phyloP scores from a whole-genome alignment of 1,140 invertebrate species.

The Drosophila pallidifrons region DNA sequence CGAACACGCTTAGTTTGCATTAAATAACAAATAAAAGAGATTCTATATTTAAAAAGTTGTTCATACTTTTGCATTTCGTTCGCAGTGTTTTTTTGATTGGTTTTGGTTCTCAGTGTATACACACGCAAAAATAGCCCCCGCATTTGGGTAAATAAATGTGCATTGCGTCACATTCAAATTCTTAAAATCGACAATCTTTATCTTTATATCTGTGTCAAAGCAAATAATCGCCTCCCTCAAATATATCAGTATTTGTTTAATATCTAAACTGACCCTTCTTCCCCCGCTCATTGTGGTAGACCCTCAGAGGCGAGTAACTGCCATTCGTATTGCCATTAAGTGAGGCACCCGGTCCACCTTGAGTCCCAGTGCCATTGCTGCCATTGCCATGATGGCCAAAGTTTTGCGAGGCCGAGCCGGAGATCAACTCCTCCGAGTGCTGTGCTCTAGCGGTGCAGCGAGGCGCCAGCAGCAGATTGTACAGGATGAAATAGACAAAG shows the following conservation, averaged over 20 bases:
- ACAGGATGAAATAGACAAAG: slow-evolving; percentile 88
- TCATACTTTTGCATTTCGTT: slow-evolving; percentile 21
- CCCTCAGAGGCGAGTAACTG: slow-evolving; percentile 90
- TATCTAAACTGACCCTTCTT: slow-evolving; percentile 92
- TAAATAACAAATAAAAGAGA: slow-evolving; percentile 81
- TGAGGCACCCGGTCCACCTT: slow-evolving; percentile 37
- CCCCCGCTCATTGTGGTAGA: slow-evolving; percentile 91
- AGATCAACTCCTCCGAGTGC: slow-evolving; percentile 86
- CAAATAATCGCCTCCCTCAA: slow-evolving; percentile 20
- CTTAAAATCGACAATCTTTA: slow-evolving; percentile 45
- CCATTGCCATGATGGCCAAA: slow-evolving; percentile 78
- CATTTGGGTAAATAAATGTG: slow-evolving; percentile 42
- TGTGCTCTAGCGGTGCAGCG: slow-evolving; percentile 88
- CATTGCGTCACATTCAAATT: slow-evolving; percentile 55
- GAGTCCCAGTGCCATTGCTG: slow-evolving; percentile 19
- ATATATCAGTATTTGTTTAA: slow-evolving; percentile 83
- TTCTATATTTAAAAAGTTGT: slow-evolving; percentile 59
- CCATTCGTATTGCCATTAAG: slow-evolving; percentile 85
- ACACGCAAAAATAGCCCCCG: slow-evolving; percentile 78
- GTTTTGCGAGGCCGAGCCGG: slow-evolving; percentile 82
- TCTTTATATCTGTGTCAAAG: slow-evolving; percentile 22
- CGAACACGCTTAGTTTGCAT: slow-evolving; percentile 77
- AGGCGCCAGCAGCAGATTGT: slow-evolving; percentile 90
- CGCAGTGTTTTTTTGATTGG: slow-evolving; percentile 48
- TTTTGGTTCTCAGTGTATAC: slow-evolving; percentile 65